Percentiles rank a stretch among this genome's conserved stretches.
These are phyloP conservation scores for Copsychus sechellarum DNA, from an alignment of 2,113 vertebrate genomes.

Conservation along the genomic window DNA sequence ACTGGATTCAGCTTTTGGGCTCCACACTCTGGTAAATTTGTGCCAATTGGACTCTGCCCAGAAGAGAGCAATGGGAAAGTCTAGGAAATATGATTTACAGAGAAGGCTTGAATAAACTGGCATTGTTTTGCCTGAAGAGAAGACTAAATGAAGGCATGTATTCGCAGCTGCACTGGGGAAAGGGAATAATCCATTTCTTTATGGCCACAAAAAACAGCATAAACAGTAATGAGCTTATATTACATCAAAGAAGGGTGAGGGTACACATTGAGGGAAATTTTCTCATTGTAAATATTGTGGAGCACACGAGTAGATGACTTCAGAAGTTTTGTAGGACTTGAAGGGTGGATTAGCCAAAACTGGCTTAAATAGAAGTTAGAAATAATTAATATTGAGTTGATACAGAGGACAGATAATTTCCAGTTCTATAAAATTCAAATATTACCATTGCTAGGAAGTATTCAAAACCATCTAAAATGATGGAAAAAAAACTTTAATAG, in stretches of 20 bases:
- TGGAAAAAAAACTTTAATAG: background rate
- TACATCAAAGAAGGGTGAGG: background rate
- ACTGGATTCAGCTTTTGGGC: background rate
- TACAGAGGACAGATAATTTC: background rate
- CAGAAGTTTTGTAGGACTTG: background rate
- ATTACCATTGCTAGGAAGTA: background rate
- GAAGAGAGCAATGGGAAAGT: background rate
- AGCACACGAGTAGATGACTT: background rate
- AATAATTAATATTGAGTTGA: background rate
- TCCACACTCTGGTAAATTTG: background rate
- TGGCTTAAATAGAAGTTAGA: background rate
- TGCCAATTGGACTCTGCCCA: conserved; percentile 10
- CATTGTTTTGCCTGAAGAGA: conserved; percentile 7
- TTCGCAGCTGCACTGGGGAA: background rate
- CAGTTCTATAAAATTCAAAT: background rate
- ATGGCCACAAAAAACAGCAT: background rate
- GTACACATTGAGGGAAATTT: background rate
- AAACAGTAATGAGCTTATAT: background rate
- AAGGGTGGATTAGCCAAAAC: background rate
- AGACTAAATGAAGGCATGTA: background rate
- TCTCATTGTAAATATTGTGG: background rate
- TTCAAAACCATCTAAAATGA: background rate
- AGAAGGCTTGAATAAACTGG: background rate
- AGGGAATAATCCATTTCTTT: background rate
- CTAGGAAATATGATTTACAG: background rate